Evolutionary conservation across 2,797 vertebrate species (phyloP), one percentile per base, ranked within the genome.

Genomic region (Glyptemys insculpta): DNA sequence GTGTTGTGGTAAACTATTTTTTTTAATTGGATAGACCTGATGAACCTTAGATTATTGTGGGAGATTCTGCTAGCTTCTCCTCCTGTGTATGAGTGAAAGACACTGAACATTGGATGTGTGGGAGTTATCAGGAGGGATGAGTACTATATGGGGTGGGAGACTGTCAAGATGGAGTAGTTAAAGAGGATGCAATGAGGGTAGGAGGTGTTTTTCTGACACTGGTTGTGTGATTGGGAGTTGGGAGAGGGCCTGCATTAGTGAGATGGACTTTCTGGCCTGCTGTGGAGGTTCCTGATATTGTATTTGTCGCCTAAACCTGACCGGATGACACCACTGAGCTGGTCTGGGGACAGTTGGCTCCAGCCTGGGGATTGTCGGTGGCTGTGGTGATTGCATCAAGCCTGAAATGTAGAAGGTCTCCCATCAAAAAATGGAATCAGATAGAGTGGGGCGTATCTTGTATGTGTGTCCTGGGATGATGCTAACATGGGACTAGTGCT

Each of bases 161-260:
- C 10, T 19, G n/a, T 23, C 65, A 50, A 50, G 29, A 50, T 27
- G 2, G 72, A 9, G 11, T 27, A n/a, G 27, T 19, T 15, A 90
- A 12, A 83, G 80, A 27, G 23, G 34, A 25, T 3, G 49, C 9
- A 7, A 76, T 14, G 8, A 12, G 65, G 62, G 25, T 5, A 37
- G 3, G n/a, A 1, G 47, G 23, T 25, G 12, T 52, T 15, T 54
- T 86, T 31, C 65, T 59, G 14, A 21, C 5, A 15, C 21, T 29
- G 34, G 16, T 6, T 0, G 2, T 1, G 19, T n/a, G 11, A 12
- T n/a, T 8, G 6, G 49, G 79, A 14, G 5, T 18, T 0, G 5
- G 29, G 2, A 15, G 0, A 65, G 50, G 15, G 37, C 72, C 59
- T 27, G 47, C 34, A 16, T 0, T 44, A 14, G 82, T 0, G 25